phyloP scores from a whole-genome alignment of 2,888 invertebrate genomes.

The Macrosoma leucophasiata region DNA sequence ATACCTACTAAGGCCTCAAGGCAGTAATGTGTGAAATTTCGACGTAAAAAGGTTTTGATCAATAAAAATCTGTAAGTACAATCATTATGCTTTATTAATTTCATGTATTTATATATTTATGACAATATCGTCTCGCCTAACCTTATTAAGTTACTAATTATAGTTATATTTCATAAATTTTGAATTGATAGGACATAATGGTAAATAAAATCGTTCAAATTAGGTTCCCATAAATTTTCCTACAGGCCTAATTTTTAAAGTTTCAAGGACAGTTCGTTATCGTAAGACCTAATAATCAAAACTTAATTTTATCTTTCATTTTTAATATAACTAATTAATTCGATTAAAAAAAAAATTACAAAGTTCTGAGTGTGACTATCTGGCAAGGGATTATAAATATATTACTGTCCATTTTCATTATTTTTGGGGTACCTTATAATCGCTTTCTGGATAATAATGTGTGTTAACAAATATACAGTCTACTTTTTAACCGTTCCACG shows the following conservation, averaged over 20 bases:
- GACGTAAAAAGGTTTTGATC: constrained; percentile 15
- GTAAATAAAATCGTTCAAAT: constrained; percentile 67
- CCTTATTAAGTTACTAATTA: constrained; percentile 75
- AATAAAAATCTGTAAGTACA: constrained; percentile 67
- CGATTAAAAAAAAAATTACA: too few relatives aligned
- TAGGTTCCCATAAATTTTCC: constrained; percentile 49
- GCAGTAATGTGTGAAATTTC: constrained; percentile 31
- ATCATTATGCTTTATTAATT: constrained; percentile 78
- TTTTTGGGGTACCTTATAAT: too few relatives aligned
- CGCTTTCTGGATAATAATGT: too few relatives aligned
- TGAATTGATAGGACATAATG: constrained; percentile 74
- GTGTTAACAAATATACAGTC: too few relatives aligned
- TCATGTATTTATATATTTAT: constrained; percentile 78
- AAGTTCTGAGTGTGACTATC: too few relatives aligned
- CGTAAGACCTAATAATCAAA: constrained; percentile 53
- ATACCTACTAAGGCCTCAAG: too few relatives aligned
- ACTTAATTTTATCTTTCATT: constrained; percentile 51
- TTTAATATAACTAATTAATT: too few relatives aligned
- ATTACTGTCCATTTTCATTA: too few relatives aligned
- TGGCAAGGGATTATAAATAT: constrained; percentile 65
- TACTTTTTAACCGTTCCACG: constrained; percentile 3
- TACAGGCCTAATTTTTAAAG: constrained; percentile 53
- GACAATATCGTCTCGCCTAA: constrained; percentile 78
- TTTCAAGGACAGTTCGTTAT: constrained; percentile 48
- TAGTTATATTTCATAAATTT: constrained; percentile 73